These are phyloP conservation scores for Cancer borealis DNA, from an alignment of 2,888 invertebrate species.

Conservation along the genomic window DNA sequence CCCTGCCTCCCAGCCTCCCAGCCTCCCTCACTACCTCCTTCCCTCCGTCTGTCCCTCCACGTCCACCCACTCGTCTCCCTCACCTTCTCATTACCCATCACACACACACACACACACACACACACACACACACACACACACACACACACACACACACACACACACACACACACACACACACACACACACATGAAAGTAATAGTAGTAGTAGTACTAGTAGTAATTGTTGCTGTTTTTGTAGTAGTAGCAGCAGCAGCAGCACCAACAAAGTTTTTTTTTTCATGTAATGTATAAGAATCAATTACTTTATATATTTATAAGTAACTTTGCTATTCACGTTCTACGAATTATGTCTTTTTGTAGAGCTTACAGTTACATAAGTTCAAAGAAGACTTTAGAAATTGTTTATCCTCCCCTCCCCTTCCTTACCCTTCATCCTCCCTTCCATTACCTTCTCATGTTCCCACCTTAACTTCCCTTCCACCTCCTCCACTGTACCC, in stretches of 20 bases:
- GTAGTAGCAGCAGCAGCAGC: too few relatives aligned
- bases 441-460: neutral
- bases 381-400: too few relatives aligned
- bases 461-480: too few relatives aligned
- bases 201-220: too few relatives aligned
- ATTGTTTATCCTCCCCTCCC: neutral
- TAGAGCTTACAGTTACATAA: too few relatives aligned
- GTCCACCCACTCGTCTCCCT: neutral
- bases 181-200: neutral
- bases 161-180: neutral
- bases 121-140: neutral
- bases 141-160: neutral
- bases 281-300: too few relatives aligned
- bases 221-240: too few relatives aligned
- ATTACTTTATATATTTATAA: too few relatives aligned
- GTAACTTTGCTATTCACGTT: too few relatives aligned
- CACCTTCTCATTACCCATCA: constrained; percentile 5
- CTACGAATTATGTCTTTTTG: too few relatives aligned
- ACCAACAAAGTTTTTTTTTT: too few relatives aligned
- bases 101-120: neutral
- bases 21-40: neutral
- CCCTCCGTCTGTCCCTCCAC: neutral
- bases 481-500: neutral
- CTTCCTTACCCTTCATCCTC: neutral
- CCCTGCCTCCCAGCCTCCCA: neutral